A percentile compares a stretch with the other conserved stretches of the same genome.
Conservation (phyloP, 2,888 invertebrate genomes). For the Apoda limacodes region DNA sequence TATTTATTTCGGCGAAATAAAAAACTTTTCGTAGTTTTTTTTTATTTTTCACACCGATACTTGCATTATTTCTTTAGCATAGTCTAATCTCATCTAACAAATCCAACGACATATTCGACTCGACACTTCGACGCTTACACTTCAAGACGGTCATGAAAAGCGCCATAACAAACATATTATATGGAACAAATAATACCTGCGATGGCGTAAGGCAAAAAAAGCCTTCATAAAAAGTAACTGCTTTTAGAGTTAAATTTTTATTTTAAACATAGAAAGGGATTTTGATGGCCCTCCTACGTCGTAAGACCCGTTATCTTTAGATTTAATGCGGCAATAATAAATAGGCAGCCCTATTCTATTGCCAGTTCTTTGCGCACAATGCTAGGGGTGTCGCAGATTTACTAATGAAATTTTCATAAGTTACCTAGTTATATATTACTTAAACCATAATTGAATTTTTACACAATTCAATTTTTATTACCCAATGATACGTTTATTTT, state of each 20-base stretch:
- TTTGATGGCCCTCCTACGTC: conserved; percentile 60
- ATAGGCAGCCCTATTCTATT: conserved; percentile 26
- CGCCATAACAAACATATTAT: not conserved
- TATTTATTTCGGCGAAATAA: no score
- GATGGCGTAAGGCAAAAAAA: not conserved
- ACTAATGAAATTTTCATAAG: not conserved
- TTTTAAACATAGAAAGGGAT: conserved; percentile 69
- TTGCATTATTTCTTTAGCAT: no score
- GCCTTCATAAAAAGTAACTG: conserved; percentile 40
- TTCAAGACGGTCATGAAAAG: not conserved
- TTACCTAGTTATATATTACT: no score
- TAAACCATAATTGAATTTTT: no score
- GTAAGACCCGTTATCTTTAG: conserved; percentile 50
- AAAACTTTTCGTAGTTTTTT: no score
- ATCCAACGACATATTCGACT: no score
- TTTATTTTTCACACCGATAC: no score
- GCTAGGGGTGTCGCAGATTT: not conserved
- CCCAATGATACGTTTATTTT: no score
- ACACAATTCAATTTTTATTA: no score
- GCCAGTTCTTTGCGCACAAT: conserved; percentile 12
- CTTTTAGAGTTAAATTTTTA: conserved; percentile 63
- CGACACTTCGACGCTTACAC: no score
- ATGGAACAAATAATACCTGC: not conserved
- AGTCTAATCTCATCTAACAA: no score
- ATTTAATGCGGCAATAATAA: conserved; percentile 52